phyloP scores from a whole-genome alignment of 2,797 vertebrate species.

The Microhierax caerulescens region DNA sequence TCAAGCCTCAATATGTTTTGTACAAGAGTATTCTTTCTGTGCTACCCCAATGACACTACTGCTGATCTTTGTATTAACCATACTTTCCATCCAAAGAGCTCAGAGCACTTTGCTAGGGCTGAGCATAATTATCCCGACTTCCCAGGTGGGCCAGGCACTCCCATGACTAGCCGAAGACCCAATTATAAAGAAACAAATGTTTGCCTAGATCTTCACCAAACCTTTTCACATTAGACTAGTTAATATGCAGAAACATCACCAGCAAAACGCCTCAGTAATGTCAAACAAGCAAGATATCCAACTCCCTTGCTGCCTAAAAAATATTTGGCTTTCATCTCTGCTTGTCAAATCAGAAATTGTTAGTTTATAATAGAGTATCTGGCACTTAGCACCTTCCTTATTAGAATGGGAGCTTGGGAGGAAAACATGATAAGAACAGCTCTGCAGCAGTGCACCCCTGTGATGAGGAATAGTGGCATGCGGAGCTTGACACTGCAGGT shows the following conservation, averaged over 20 bases:
- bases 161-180: background rate
- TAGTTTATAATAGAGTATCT: background rate
- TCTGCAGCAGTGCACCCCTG: background rate
- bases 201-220: background rate
- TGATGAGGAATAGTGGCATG: background rate
- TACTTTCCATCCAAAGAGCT: background rate
- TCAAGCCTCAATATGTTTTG: background rate
- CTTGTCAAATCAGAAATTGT: constrained; percentile 29
- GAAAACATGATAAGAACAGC: background rate
- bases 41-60: background rate
- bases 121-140: background rate
- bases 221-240: background rate
- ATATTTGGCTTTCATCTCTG: constrained; percentile 1
- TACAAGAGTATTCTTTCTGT: background rate
- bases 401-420: background rate
- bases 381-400: background rate
- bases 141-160: background rate
- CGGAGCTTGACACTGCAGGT: background rate
- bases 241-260: background rate
- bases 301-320: background rate
- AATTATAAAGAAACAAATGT: background rate
- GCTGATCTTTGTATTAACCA: background rate
- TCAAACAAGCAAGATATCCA: background rate
- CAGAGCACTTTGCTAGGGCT: background rate
- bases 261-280: background rate